phyloP scores from a whole-genome alignment of 2,888 invertebrate species.

The Xestia sexstrigata region DNA sequence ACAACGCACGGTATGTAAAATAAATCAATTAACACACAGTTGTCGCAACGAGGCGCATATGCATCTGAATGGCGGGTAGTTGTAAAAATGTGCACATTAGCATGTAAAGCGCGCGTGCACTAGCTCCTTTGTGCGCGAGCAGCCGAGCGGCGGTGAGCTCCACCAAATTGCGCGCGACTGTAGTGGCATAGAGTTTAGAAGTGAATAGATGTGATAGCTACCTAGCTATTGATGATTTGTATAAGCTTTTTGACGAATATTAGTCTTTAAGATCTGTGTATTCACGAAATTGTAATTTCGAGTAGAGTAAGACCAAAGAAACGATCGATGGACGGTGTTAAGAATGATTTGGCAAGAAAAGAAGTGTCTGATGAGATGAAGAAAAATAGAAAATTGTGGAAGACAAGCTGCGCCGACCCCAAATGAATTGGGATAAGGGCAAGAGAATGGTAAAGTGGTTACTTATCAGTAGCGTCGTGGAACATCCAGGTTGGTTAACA shows the following conservation, averaged over 20 bases:
- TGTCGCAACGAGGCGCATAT: conserved; percentile 40
- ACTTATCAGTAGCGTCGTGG: background rate
- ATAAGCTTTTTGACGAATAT: background rate
- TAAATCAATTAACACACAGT: conserved; percentile 53
- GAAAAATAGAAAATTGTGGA: too few relatives aligned
- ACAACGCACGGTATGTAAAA: conserved; percentile 36
- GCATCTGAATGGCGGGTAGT: conserved; percentile 46
- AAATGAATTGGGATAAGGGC: too few relatives aligned
- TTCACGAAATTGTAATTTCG: conserved; percentile 3
- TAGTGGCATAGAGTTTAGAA: background rate
- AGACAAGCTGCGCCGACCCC: too few relatives aligned
- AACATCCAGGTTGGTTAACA: background rate
- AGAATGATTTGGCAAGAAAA: too few relatives aligned
- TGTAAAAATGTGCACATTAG: conserved; percentile 53
- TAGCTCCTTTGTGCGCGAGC: conserved; percentile 49
- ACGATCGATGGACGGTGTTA: too few relatives aligned
- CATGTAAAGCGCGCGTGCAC: conserved; percentile 44
- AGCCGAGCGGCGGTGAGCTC: conserved; percentile 27
- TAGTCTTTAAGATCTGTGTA: background rate
- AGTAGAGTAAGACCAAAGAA: too few relatives aligned
- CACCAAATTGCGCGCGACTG: conserved; percentile 47
- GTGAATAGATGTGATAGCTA: background rate
- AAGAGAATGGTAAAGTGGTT: background rate
- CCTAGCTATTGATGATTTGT: background rate
- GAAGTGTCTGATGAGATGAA: too few relatives aligned